Evolutionary conservation across 2,888 invertebrate genomes (phyloP), one percentile per base, ranked within the genome.

Genomic region (Neuroscelio doddi): DNA sequence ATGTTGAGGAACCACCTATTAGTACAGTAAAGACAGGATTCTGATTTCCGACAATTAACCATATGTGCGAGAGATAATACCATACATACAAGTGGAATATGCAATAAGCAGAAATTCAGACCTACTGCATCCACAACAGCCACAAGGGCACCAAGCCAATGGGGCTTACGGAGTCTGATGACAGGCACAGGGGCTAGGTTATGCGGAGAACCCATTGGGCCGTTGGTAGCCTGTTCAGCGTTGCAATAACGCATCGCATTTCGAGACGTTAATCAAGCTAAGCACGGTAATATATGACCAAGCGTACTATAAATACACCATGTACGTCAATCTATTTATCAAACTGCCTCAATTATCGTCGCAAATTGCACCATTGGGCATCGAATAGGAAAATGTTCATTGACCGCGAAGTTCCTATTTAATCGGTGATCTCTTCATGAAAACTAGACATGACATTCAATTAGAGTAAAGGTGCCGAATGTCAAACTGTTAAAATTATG

Each of bases 221-320:
- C 41, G 61, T 65, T 68, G 55, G 53, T 64, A 61, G 45, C 65
- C 64, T 69, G 65, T 67, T 69, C 70, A 70, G 66, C 67, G 67
- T 69, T 53, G 73, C 72, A 71, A 74, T 74, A 73, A 75, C 67
- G 69, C 71, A 74, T 73, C 63, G 70, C 70, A 73, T 71, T 75
- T 70, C 56, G 67, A 70, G 75, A 75, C 75, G 77, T 79, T 77
- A 78, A 79, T 79, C 79, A 79, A 71, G 69, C 75, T 74, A 70
- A 74, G 72, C 71, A 68, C 62, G 70, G 69, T 74, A 75, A 75
- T 77, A 68, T 73, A 74, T 68, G 73, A 63, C 70, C 66, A 62
- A 55, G 64, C 64, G 66, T 65, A 67, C 61, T 63, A 71, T 69
- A 72, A 75, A 72, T 73, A 69, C 62, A 50, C 57, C 53, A 53